phyloP scores from a whole-genome alignment of 35 echinoderm and acorn worm genomes.

The Heliocidaris erythrogramma region DNA sequence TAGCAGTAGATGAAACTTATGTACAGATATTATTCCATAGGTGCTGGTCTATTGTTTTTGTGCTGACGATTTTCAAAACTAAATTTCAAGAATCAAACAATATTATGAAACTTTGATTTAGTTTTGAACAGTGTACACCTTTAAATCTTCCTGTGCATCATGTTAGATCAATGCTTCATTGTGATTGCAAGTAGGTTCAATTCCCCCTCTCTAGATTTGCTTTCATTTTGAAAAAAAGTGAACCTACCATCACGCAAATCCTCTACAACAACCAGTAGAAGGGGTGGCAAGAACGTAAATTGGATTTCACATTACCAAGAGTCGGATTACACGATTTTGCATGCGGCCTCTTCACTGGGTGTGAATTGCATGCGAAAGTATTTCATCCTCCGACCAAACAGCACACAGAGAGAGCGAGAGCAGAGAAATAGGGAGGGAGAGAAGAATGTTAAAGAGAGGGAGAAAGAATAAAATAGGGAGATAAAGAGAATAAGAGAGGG shows the following conservation, averaged over 20 bases:
- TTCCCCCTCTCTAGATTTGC: no score
- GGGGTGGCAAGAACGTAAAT: background rate
- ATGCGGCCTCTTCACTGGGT: background rate
- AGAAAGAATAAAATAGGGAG: background rate
- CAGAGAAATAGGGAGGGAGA: background rate
- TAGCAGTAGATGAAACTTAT: no score
- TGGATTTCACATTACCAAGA: background rate
- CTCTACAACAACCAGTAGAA: background rate
- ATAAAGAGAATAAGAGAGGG: no score
- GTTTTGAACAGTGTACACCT: no score
- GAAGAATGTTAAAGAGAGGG: background rate
- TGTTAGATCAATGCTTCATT: no score
- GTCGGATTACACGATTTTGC: background rate
- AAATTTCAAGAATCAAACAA: no score
- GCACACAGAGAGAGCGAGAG: background rate
- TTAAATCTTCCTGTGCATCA: no score
- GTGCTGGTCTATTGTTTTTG: no score
- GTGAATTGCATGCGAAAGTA: background rate
- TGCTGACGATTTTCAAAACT: no score
- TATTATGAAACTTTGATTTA: no score
- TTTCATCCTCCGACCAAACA: background rate
- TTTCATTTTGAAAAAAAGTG: background rate
- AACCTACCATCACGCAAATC: background rate
- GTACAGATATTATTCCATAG: no score
- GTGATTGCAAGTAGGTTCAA: no score